Conservation (phyloP, 2,113 vertebrate genomes). For the Monopterus albus region DNA sequence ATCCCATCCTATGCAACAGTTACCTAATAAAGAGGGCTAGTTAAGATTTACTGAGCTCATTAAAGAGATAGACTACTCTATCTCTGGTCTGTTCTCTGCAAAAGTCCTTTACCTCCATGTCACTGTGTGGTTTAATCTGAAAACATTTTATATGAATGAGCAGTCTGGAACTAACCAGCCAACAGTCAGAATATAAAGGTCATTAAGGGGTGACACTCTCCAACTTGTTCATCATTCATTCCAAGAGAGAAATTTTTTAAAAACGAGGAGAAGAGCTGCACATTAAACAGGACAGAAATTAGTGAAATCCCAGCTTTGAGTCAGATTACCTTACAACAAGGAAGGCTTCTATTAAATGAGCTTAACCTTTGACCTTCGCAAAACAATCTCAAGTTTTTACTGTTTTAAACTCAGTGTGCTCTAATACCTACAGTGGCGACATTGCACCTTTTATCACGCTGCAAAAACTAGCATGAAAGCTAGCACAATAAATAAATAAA, state of each 20-base stretch:
- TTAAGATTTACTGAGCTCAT: constrained; percentile 76
- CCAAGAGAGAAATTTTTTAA: constrained; percentile 10
- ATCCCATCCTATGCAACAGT: constrained; percentile 72
- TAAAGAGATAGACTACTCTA: constrained; percentile 63
- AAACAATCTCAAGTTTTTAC: not conserved
- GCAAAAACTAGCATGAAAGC: not conserved
- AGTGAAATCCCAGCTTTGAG: constrained; percentile 35
- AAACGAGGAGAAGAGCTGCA: constrained; percentile 9
- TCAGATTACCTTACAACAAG: constrained; percentile 58
- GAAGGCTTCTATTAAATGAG: constrained; percentile 61
- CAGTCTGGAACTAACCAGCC: constrained; percentile 16
- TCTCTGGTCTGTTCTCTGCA: constrained; percentile 35
- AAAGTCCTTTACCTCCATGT: constrained; percentile 33
- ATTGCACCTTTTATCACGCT: not conserved
- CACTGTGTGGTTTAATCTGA: constrained; percentile 32
- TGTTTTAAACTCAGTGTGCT: not conserved
- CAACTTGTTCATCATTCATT: constrained; percentile 34
- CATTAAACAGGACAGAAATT: constrained; percentile 39
- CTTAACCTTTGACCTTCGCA: constrained; percentile 54
- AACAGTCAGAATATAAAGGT: constrained; percentile 6
- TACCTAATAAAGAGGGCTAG: constrained; percentile 73
- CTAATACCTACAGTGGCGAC: not conserved
- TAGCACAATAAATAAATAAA: too few species aligned
- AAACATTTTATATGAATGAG: constrained; percentile 48
- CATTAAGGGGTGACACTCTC: constrained; percentile 19